Evolutionary conservation across 2,113 vertebrate genomes (phyloP), one percentile per base, ranked within the genome.

Genomic region (Pelusios castaneus): DNA sequence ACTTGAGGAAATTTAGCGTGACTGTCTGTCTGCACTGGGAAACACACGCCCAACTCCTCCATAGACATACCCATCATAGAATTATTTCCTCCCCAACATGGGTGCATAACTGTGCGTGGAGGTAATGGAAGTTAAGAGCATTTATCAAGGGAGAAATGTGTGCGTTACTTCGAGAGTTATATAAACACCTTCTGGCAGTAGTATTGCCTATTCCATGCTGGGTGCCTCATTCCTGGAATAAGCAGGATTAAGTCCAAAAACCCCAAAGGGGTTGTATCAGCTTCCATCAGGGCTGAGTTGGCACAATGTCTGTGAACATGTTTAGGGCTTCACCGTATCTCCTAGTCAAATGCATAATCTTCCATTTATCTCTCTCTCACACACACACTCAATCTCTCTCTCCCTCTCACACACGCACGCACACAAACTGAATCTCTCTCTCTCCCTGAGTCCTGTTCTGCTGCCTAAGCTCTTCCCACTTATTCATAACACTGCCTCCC

Each of bases 261-360:
- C 12, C 88, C 75, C 76, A 52, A 86, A 55, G 92, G n/a, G 60
- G 27, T 90, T 92, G 52, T 89, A 92, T 73, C 82, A 80, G 89
- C 86, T 89, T 89, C 31, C 34, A 63, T 82, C 73, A 92, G 90
- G 73, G 80, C 45, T 34, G 51, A 87, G 54, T 95, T 91, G 87
- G 80, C 88, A 79, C 3, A 16, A 17, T 92, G 77, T 94, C 81
- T 89, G 63, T 90, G 92, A 88, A 89, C 73, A n/a, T 87, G 29
- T 21, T 25, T 0, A 86, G 84, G 47, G 77, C 89, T 94, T 95
- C 87, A 89, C 75, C 78, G 94, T 84, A 88, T 90, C 85, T 80
- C 93, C 84, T 89, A 94, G 90, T 80, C 83, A 91, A 3, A 84
- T 95, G 90, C 78, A 89, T 91, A 88, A 90, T 91, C 89, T 34